Evolutionary conservation across 2,888 invertebrate species (phyloP).

Genomic region (Drosophila phalerata): DNA sequence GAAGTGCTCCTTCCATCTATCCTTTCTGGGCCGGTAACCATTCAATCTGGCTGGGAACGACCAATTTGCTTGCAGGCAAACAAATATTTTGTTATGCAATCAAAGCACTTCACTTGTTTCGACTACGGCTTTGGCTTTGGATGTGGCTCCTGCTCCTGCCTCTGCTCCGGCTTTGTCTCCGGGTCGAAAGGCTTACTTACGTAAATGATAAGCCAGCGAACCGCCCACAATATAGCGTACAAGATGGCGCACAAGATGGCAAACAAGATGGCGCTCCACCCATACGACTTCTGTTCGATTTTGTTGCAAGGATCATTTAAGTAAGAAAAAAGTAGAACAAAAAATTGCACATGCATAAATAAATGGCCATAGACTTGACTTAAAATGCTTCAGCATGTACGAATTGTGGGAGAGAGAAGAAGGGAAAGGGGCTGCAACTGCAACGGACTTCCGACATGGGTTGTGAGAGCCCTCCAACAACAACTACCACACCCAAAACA

Average conservation of each 20-base stretch:
- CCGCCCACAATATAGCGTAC: slow-evolving; percentile 29
- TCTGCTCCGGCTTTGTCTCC: not conserved
- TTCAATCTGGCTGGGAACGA: slow-evolving; percentile 32
- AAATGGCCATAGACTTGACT: slow-evolving; percentile 64
- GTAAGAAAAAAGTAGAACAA: slow-evolving; percentile 46
- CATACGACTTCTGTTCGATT: slow-evolving; percentile 43
- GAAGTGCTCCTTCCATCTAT: slow-evolving; percentile 34
- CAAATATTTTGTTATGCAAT: slow-evolving; percentile 62
- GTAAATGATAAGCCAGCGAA: slow-evolving; percentile 29
- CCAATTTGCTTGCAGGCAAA: slow-evolving; percentile 55
- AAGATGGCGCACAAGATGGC: slow-evolving; percentile 31
- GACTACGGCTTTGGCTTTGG: not conserved
- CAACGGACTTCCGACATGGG: slow-evolving; percentile 36
- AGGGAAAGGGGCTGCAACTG: slow-evolving; percentile 19
- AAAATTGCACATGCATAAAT: slow-evolving; percentile 66
- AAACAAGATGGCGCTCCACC: slow-evolving; percentile 29
- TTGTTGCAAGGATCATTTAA: slow-evolving; percentile 59
- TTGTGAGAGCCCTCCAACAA: slow-evolving; percentile 6
- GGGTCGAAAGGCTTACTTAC: slow-evolving; percentile 33
- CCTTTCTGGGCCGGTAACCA: slow-evolving; percentile 4
- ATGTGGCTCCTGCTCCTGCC: no score
- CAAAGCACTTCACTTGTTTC: slow-evolving; percentile 54
- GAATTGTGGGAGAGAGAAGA: not conserved
- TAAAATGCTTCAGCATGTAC: slow-evolving; percentile 36
- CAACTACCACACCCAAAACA: slow-evolving; percentile 23